Conservation (phyloP, 2,113 vertebrate genomes). For the Chloebia gouldiae region DNA sequence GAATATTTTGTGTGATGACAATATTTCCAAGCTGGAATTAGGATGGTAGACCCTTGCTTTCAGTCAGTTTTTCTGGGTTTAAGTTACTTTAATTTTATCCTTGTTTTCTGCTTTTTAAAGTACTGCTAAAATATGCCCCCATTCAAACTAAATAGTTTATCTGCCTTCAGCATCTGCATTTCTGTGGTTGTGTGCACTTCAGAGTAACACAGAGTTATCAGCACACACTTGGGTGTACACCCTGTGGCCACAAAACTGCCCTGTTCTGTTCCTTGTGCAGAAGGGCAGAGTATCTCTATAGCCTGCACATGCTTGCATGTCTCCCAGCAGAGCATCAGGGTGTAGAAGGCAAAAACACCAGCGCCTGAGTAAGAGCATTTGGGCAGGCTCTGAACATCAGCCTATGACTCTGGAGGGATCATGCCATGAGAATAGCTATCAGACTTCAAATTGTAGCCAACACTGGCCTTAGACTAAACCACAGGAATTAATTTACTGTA, state of each 20-base stretch:
- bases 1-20: background rate
- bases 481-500: background rate
- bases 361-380: background rate
- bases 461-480: background rate
- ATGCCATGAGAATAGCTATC: fast-evolving
- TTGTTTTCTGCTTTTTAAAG: background rate
- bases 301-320: fast-evolving
- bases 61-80: background rate
- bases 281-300: background rate
- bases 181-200: background rate
- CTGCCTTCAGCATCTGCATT: background rate
- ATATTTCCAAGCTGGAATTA: background rate
- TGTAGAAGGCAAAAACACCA: background rate
- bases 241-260: background rate
- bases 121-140: background rate
- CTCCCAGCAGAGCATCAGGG: background rate
- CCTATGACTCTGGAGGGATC: background rate
- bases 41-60: fast-evolving
- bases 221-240: background rate
- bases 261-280: background rate
- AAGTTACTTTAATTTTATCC: background rate
- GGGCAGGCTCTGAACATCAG: fast-evolving
- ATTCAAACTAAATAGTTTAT: background rate
- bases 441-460: background rate
- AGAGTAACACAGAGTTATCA: background rate